Evolutionary conservation across 2,888 invertebrate species (phyloP).

Genomic region (Heterodera filipjevi): DNA sequence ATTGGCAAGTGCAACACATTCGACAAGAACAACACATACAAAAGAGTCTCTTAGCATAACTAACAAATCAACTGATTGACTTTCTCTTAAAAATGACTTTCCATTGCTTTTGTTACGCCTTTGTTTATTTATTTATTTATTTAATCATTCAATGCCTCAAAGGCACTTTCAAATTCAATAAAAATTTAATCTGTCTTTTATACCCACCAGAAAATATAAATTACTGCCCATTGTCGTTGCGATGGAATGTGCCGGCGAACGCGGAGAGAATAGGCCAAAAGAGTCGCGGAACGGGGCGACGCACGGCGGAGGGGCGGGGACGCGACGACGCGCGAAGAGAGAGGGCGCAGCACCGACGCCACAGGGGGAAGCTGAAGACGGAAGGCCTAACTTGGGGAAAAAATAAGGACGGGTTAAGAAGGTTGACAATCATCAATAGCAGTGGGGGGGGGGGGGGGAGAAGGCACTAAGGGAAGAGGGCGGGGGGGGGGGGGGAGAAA

Average conservation of each 20-base stretch:
- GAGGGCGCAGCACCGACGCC: background rate
- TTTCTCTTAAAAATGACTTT: background rate
- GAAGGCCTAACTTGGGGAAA: background rate
- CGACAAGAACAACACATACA: background rate
- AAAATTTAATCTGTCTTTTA: background rate
- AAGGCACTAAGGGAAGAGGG: too few relatives aligned
- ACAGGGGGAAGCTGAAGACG: background rate
- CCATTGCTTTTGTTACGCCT: background rate
- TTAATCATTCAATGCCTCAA: background rate
- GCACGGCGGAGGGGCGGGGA: conserved; percentile 1
- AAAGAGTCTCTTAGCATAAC: background rate
- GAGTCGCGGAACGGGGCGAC: background rate
- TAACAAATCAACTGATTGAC: background rate
- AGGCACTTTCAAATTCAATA: background rate
- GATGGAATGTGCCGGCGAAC: background rate
- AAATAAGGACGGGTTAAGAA: background rate
- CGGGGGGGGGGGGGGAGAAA: too few relatives aligned
- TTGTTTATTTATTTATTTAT: background rate
- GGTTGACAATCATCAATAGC: background rate
- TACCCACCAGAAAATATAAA: background rate
- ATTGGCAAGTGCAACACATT: background rate
- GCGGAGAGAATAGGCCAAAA: background rate
- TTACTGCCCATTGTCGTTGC: background rate
- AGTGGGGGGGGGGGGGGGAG: background rate
- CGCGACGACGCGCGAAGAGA: conserved; percentile 5